Conservation (phyloP, 2,797 vertebrate genomes). For the Chanos chanos region DNA sequence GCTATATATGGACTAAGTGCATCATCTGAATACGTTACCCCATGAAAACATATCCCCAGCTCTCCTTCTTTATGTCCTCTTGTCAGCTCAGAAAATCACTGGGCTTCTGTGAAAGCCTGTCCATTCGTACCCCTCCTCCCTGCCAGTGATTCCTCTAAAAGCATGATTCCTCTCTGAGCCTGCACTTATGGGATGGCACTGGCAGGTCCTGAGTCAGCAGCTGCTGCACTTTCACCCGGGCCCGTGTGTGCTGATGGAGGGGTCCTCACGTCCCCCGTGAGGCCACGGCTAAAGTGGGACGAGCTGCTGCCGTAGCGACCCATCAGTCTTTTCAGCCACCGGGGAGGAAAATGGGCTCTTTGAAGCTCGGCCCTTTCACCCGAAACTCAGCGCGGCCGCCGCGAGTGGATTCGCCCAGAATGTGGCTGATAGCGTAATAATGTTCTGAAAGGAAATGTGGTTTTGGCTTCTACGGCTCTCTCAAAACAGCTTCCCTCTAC, state of each 20-base stretch:
- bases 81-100: conserved; percentile 2
- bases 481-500: no score
- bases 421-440: no score
- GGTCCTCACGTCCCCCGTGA: conserved; percentile 15
- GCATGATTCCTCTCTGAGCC: not conserved
- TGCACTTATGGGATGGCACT: conserved; percentile 29
- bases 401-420: no score
- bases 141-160: conserved; percentile 5
- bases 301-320: not conserved
- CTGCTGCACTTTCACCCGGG: conserved; percentile 18
- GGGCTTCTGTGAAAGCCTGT: not conserved
- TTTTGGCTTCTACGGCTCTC: conserved; percentile 2
- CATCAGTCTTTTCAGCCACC: conserved; percentile 20
- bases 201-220: conserved; percentile 28
- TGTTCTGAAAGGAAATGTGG: no score
- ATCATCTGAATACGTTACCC: conserved; percentile 13
- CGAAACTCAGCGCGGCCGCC: no score
- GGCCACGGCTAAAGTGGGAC: not conserved
- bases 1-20: conserved; percentile 17
- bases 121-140: not conserved
- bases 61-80: not conserved
- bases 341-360: not conserved
- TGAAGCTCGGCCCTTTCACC: no score
- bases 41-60: not conserved
- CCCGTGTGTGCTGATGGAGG: conserved; percentile 33